Evolutionary conservation across 2,888 invertebrate species (phyloP), one percentile per base, ranked within the genome.

Genomic region (Euspilapteryx auroguttella): DNA sequence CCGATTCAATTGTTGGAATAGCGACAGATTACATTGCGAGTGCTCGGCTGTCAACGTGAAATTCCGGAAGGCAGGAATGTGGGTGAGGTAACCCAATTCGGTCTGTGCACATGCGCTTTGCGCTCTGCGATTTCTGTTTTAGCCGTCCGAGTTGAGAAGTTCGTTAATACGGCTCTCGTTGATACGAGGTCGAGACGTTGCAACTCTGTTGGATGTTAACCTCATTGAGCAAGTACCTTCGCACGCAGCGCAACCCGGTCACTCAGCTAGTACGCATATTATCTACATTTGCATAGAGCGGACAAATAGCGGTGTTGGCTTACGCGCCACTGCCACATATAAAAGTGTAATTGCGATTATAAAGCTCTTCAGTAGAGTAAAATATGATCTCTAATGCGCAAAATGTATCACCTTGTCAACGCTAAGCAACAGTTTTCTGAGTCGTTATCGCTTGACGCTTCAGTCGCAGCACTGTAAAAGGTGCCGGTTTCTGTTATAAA

Each of bases 21-120:
- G 17, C 17, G 17, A 51, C 45, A 55, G 41, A 15, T 15, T 46
- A 44, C 47, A 50, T 49, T 54, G 51, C 44, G 39, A 54, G 15
- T 27, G 9, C 15, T 10, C 9, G 21, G 10, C 43, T 63, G 58
- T 58, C 58, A 61, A 55, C 52, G 63, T 56, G 61, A 66, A 68
- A 66, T 73, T 69, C 64, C 64, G 64, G 65, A 65, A 65, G 56
- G 52, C 51, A 52, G 59, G 63, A 65, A 69, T 68, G 66, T 68
- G 59, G 65, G 63, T 64, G 62, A 66, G 62, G 61, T 63, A 62
- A 57, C 62, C 65, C 57, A 55, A 62, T 63, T 69, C 49, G 59
- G 49, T 50, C 48, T 50, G 41, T 54, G 64, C 61, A 64, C 68
- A 69, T 64, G 69, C 68, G 69, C 66, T 43, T 46, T 56, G 47